Conservation (phyloP, 23 tunicate genomes). For the Diplosoma virens region DNA sequence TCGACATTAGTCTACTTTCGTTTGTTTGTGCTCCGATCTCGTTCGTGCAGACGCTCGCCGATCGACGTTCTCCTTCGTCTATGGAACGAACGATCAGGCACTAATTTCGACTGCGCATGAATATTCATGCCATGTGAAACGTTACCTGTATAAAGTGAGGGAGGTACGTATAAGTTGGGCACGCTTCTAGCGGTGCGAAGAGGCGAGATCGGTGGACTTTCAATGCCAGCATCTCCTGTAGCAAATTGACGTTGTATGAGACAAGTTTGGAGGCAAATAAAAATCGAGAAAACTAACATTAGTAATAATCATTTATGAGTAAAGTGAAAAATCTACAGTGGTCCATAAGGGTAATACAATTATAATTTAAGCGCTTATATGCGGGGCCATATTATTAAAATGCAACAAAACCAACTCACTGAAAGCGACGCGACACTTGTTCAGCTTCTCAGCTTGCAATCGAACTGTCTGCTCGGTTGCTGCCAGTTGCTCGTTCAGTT, state of each 20-base stretch:
- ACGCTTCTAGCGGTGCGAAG: conserved; percentile 70
- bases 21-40: conserved; percentile 51
- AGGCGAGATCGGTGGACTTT: conserved; percentile 61
- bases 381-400: no score
- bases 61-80: conserved; percentile 18
- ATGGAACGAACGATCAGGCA: no score
- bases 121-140: not conserved
- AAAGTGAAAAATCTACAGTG: no score
- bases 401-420: no score
- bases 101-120: no score
- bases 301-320: not conserved
- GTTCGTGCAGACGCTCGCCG: conserved; percentile 33
- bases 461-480: conserved; percentile 90
- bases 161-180: conserved; percentile 51
- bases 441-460: conserved; percentile 82
- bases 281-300: not conserved
- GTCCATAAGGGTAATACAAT: no score
- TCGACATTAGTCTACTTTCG: conserved; percentile 51
- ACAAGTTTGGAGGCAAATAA: not conserved
- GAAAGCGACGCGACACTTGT: conserved; percentile 56
- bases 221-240: conserved; percentile 78
- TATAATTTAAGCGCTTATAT: no score
- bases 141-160: not conserved
- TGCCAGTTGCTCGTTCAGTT: conserved; percentile 59
- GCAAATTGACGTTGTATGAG: not conserved